Conservation (phyloP, 2,888 invertebrate genomes). For the Xestia xanthographa region DNA sequence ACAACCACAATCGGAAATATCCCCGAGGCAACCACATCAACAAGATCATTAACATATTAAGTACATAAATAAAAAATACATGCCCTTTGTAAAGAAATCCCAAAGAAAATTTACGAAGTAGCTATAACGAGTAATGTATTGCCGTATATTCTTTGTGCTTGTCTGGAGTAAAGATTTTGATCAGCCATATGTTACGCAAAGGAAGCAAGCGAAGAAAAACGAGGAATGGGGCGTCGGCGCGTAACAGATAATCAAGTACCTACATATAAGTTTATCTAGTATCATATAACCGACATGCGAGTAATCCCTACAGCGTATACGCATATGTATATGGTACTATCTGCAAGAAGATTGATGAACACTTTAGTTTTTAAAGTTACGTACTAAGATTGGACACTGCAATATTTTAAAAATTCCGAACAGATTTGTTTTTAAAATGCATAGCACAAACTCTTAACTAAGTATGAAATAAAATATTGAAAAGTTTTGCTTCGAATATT, state of each 20-base stretch:
- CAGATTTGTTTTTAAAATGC: neutral
- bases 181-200: conserved; percentile 61
- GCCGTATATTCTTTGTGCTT: conserved; percentile 60
- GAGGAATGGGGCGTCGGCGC: conserved; percentile 49
- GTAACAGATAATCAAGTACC: conserved; percentile 55
- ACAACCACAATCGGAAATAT: conserved; percentile 26
- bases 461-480: neutral
- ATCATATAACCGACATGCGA: conserved; percentile 17
- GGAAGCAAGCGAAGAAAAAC: conserved; percentile 56
- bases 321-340: neutral
- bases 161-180: conserved; percentile 64
- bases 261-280: conserved; percentile 35
- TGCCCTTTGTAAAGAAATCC: conserved; percentile 46
- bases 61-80: conserved; percentile 53
- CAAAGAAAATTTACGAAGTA: conserved; percentile 56
- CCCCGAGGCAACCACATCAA: conserved; percentile 14
- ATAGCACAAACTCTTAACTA: neutral
- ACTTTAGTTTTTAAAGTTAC: neutral
- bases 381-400: neutral
- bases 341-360: neutral
- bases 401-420: neutral
- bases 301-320: conserved; percentile 15
- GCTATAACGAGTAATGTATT: conserved; percentile 62
- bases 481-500: neutral
- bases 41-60: conserved; percentile 53